These are phyloP conservation scores for Ectropis crepuscularia DNA, from an alignment of 2,888 invertebrate species.

Conservation along the genomic window DNA sequence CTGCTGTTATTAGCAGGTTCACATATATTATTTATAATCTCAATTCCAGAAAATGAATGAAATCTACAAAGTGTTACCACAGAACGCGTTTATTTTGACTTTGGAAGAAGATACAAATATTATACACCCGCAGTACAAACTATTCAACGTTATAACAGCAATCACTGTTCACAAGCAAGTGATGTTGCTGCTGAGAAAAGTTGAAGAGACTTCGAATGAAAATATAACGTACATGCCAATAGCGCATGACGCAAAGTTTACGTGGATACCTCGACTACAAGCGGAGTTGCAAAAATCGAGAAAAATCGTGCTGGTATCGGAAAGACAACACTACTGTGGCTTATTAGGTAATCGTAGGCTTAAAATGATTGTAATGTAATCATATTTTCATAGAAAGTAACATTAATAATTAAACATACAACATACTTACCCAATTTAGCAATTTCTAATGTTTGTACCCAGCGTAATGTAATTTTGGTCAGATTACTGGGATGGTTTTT, in stretches of 20 bases:
- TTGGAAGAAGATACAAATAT: slow-evolving; percentile 51
- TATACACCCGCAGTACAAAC: slow-evolving; percentile 46
- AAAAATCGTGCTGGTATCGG: slow-evolving; percentile 57
- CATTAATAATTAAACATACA: too few species aligned
- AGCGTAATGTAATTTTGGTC: too few species aligned
- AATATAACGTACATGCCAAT: slow-evolving; percentile 52
- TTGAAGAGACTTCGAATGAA: slow-evolving; percentile 31
- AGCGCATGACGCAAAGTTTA: slow-evolving; percentile 53
- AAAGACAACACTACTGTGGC: slow-evolving; percentile 58
- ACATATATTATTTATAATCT: neutral
- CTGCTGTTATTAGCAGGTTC: too few species aligned
- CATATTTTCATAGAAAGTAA: too few species aligned
- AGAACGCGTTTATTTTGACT: slow-evolving; percentile 53
- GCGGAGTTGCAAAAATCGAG: slow-evolving; percentile 53
- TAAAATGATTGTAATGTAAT: neutral
- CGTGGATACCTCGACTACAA: slow-evolving; percentile 56
- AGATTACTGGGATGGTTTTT: too few species aligned
- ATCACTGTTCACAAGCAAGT: slow-evolving; percentile 55
- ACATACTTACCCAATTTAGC: too few species aligned
- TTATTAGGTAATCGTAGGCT: slow-evolving; percentile 52
- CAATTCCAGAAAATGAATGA: slow-evolving; percentile 57
- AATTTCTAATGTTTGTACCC: too few species aligned
- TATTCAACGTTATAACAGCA: slow-evolving; percentile 54
- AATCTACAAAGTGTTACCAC: slow-evolving; percentile 44
- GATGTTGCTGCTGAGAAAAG: slow-evolving; percentile 54